These are phyloP conservation scores for Neotoma lepida DNA, from an alignment of 2,113 vertebrate genomes.

Conservation along the genomic window DNA sequence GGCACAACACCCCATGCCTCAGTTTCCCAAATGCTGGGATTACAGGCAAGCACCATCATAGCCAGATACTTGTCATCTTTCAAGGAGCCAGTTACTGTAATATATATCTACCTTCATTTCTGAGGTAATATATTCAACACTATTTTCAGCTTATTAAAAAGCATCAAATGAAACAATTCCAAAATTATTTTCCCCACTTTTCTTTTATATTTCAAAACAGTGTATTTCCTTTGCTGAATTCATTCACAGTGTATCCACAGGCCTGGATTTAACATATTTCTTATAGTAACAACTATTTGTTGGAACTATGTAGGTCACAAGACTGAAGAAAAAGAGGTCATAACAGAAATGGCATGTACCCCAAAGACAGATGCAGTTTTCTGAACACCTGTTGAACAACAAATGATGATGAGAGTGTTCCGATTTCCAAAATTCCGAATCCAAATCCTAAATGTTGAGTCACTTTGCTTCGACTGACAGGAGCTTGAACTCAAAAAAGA, in stretches of 20 bases:
- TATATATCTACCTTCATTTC: not conserved
- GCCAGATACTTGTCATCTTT: not conserved
- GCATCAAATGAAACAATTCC: constrained; percentile 37
- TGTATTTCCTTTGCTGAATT: constrained; percentile 46
- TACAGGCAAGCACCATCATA: not conserved
- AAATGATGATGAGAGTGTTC: constrained; percentile 31
- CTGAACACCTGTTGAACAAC: constrained; percentile 66
- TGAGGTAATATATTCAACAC: constrained; percentile 22
- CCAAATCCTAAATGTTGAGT: constrained; percentile 31
- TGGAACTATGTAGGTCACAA: constrained; percentile 70
- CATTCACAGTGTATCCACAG: constrained; percentile 31
- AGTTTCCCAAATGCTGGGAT: not conserved
- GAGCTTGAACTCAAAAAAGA: not conserved
- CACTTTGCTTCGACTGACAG: constrained; percentile 26
- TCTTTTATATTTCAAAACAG: constrained; percentile 36
- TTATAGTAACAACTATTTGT: constrained; percentile 63
- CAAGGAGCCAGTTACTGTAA: not conserved
- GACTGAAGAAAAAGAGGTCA: constrained; percentile 65
- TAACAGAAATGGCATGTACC: constrained; percentile 63
- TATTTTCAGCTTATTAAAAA: constrained; percentile 43
- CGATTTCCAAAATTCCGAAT: constrained; percentile 23
- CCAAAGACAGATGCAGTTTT: constrained; percentile 69
- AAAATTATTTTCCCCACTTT: constrained; percentile 38
- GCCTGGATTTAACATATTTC: constrained; percentile 45
- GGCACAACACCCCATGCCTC: not conserved